Base-by-base conservation (phyloP, 2,888 invertebrate species). In the Platycnemis pennipes region DNA sequence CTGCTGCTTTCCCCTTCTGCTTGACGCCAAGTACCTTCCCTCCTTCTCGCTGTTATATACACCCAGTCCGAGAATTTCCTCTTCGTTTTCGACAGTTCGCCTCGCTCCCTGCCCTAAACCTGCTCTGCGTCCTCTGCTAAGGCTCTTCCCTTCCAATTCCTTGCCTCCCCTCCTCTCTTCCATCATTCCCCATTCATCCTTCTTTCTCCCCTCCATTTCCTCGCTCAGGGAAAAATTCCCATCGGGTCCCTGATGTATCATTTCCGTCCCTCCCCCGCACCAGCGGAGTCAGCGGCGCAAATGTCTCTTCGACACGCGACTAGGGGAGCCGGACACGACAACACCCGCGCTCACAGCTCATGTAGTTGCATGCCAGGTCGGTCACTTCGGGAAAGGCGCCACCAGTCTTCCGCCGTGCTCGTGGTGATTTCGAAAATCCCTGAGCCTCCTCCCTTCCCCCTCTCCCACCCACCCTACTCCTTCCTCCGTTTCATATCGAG, bases 261-360 rank as follows among this genome's bases (percentile, higher is more conserved):
- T 91, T 91, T 91, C 91, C 91, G 89, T 11, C 45, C n/a, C 87
- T 46, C 37, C 22, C 44, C 56, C 26, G 37, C 53, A 19, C 42
- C 56, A 37, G 7, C 22, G 26, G 26, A 63, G 26, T n/a, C 63
- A 63, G 7, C 11, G 31, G 2, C 42, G 91, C 91, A 91, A 91
- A 91, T 91, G 91, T 91, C 91, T 42, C 63, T 45, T n/a, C 91
- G 91, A 69, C 91, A 91, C 91, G 91, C 91, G 91, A 91, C n/a
- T 63, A 13, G 31, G 13, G 11, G 26, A 19, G 31, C 2, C 53
- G 37, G 91, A 63, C 56, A 56, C 56, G 56, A 63, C 56, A 56
- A 91, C 44, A 26, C 63, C 37, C 89, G 89, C 89, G 89, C 89
- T 89, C 89, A 63, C 56, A 42, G 56, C 56, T 45, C 91, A 44